Conservation (phyloP, 1,140 invertebrate species). For the Caenorhabditis latens region DNA sequence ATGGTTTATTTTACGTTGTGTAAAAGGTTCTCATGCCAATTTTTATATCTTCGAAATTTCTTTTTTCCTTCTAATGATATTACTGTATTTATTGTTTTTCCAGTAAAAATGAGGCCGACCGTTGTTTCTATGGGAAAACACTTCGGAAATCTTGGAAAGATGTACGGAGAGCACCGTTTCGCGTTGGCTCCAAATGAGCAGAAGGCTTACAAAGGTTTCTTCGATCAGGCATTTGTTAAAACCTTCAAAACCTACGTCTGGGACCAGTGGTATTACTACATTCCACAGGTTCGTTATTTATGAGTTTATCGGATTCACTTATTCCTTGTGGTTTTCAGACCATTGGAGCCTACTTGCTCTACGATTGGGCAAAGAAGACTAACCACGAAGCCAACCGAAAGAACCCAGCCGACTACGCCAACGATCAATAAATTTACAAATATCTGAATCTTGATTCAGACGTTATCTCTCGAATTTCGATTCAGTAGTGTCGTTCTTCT, state of each 20-base stretch:
- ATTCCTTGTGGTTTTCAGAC: background rate
- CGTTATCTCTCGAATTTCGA: constrained; percentile 11
- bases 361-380: constrained; percentile 84
- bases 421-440: constrained; percentile 84
- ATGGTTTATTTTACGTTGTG: too few relatives aligned
- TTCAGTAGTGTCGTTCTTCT: constrained; percentile 9
- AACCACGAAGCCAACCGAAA: constrained; percentile 83
- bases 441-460: constrained; percentile 62
- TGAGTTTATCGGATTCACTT: background rate
- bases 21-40: too few relatives aligned
- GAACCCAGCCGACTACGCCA: constrained; percentile 88
- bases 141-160: constrained; percentile 75
- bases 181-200: constrained; percentile 75
- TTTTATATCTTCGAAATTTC: too few relatives aligned
- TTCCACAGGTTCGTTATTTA: constrained; percentile 67
- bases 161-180: constrained; percentile 74
- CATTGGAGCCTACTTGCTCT: constrained; percentile 80
- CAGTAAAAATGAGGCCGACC: constrained; percentile 70
- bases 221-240: constrained; percentile 71
- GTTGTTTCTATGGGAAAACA: constrained; percentile 70
- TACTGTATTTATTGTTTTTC: background rate
- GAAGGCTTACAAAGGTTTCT: constrained; percentile 73
- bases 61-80: too few relatives aligned
- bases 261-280: constrained; percentile 73
- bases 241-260: constrained; percentile 73